Base-by-base conservation (phyloP, 2,797 vertebrate species). In the Vireo griseus region DNA sequence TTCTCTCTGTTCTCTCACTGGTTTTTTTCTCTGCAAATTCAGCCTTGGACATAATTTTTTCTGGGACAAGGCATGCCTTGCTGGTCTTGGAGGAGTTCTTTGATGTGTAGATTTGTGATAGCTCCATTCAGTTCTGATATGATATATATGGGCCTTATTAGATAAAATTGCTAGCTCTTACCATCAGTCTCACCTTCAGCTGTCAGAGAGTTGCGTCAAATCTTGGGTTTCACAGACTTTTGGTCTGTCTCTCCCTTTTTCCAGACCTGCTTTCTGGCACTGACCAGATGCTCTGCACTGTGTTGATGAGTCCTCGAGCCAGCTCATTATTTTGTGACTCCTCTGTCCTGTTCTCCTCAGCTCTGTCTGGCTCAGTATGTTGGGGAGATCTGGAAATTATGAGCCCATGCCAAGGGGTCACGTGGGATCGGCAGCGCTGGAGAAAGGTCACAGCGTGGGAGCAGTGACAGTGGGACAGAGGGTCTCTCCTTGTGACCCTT, bases 361-460 rank as follows among this genome's bases (percentile, higher is more conserved):
- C 8, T 82, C 17, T n/a, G 72, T 14, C 47, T 80, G 11, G 3
- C 63, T 77, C 50, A 31, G 16, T 13, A 5, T 31, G 13, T 16
- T 26, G 31, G 22, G n/a, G 15, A 61, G 24, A 47, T 50, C n/a
- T 81, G 83, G 50, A 79, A 78, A 63, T 75, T 12, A 26, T 0
- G 4, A 71, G 22, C 31, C 21, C 0, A 1, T 22, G 6, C 18
- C 13, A 67, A 26, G 3, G 4, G 28, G 15, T 5, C 19, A 11
- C 0, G 0, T 29, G 10, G 25, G 22, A 11, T 9, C 6, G 20
- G 17, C 40, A 20, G 0, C 24, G 2, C 57, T 73, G 37, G 76
- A 61, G 33, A 42, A 15, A 72, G 54, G n/a, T 78, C 52, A 26
- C 40, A 63, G 51, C 9, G 3, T 26, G 20, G 40, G 24, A 48